phyloP scores from a whole-genome alignment of 2,797 vertebrate genomes.

The Atherinosoma microstoma region DNA sequence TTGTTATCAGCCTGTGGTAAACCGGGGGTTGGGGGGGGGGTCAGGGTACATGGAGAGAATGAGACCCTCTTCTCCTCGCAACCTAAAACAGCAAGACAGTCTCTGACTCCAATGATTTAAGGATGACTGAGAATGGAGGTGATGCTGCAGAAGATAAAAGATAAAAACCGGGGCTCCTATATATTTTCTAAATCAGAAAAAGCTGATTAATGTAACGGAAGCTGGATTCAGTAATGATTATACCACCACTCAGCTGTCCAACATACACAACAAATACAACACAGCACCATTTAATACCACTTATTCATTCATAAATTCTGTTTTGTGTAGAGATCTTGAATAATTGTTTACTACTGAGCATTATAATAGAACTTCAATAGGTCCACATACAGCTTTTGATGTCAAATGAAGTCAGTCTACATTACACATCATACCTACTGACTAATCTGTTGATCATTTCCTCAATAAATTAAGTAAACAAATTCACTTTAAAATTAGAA shows the following conservation, averaged over 20 bases:
- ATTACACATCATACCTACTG: background rate
- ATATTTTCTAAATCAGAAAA: constrained; percentile 31
- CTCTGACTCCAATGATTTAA: background rate
- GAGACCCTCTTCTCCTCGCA: background rate
- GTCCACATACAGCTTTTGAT: background rate
- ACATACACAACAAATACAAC: background rate
- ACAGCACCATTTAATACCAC: background rate
- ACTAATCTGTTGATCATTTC: background rate
- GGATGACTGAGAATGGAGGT: background rate
- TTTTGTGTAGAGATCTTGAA: background rate
- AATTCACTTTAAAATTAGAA: background rate
- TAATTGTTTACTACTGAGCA: background rate
- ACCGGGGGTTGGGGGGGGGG: constrained; percentile 1
- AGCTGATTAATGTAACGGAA: background rate
- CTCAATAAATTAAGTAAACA: background rate
- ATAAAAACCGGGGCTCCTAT: background rate
- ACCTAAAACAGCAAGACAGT: background rate
- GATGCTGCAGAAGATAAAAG: background rate
- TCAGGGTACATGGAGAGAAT: background rate
- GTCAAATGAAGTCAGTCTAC: background rate
- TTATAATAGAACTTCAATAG: too few species aligned
- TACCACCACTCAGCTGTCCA: background rate
- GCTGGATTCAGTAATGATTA: background rate
- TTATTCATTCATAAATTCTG: background rate
- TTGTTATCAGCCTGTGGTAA: background rate